Evolutionary conservation across 2,113 vertebrate genomes (phyloP), one percentile per base, ranked within the genome.

Genomic region (Python bivittatus): DNA sequence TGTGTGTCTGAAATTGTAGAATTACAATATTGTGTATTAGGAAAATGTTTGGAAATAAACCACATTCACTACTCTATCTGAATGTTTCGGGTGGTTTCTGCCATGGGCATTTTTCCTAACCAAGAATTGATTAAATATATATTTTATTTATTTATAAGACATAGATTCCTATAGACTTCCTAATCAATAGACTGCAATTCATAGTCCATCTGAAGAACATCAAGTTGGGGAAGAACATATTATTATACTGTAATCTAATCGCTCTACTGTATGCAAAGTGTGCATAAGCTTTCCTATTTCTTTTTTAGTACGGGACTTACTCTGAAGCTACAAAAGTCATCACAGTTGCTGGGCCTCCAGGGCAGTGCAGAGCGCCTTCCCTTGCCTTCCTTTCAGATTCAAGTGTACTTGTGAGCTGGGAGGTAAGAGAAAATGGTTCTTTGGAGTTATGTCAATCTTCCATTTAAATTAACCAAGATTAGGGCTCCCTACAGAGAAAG

Each of bases 281-380:
- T 88, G 15, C 23, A 12, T 83, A 9, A 92, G 6, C 61, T 72
- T 91, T 54, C 93, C 95, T 27, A 86, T 88, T 61, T 84, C 53
- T 29, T 38, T 91, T 96, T 54, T 38, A 99, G 99, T 98, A 98
- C 0, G 99, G 99, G 13, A 97, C 97, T 0, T 99, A 98, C 95
- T 99, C 99, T 0, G 98, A 99, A 86, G 96, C 96, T 0, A 98
- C 98, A 12, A 98, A 98, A 92, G 97, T 99, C 92, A 99, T 98
- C 58, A 99, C 99, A 12, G 98, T 99, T 93, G 98, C 98, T 0
- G 99, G 99, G 57, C 99, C 99, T 4, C 99, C 99, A 0, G 98
- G 98, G 84, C 99, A 99, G 94, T 99, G 99, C 94, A 98, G 93
- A 97, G 97, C 98, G 27, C 99, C 99, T 68, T 95, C 97, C 94